Evolutionary conservation across 2,888 invertebrate genomes (phyloP), one percentile per base, ranked within the genome.

Genomic region (Lepeophtheirus nordmannii): DNA sequence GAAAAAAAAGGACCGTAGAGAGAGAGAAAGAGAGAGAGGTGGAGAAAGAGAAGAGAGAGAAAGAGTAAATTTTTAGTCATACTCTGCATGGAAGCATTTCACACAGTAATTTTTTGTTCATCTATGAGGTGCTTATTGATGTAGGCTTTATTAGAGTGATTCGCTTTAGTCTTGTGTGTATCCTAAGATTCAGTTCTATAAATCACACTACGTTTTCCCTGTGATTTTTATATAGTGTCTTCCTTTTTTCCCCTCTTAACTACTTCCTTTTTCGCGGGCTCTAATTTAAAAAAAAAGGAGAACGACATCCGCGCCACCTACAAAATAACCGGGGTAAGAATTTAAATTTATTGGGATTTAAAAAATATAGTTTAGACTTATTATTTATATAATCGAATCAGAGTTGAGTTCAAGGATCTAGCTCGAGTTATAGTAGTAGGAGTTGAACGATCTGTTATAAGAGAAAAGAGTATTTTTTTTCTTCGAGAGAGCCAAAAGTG

Each of bases 11-110:
- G 60, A 60, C 23, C 60, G 60, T 37, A 10, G 37, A 23, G 23
- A 11, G 23, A 14, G 17, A 59, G 20, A 59, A 59, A 59, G 59
- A 59, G 20, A 60, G 60, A 37, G 60, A 60, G 60, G 38, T 20
- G 14, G 60, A 60, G 60, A 60, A 14, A 60, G 60, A 60, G 60
- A 22, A 60, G 38, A 60, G 60, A 60, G 60, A 60, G 37, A 60
- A 30, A 60, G 53, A 46, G 17, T 14, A 46, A 17, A 5, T n/a
- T 46, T 46, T 46, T 46, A n/a, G 14, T n/a, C 17, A 46, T n/a
- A 17, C 17, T 46, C 53, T 46, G n/a, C 17, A 46, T 46, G 53
- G 53, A 46, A 46, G 53, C 53, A 46, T 46, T 46, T 46, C 53
- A 46, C 53, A 46, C n/a, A n/a, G 53, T 46, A 17, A 46, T 46